Percentiles rank a stretch among this genome's conserved stretches.
phyloP scores from a whole-genome alignment of 2,113 vertebrate genomes.

The Cinclus mexicanus region DNA sequence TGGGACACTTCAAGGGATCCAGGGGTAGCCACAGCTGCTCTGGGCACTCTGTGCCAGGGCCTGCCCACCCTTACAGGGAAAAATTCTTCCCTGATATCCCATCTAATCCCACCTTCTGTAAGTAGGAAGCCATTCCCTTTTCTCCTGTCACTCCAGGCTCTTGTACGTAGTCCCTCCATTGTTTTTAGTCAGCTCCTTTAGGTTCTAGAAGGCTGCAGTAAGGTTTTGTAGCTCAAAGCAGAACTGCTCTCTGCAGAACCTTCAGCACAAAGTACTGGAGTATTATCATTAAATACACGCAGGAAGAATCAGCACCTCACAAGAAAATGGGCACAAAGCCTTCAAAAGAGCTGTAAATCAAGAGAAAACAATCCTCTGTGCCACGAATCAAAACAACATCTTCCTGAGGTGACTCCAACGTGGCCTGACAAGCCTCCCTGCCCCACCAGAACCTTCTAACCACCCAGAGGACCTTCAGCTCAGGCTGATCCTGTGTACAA shows the following conservation, averaged over 20 bases:
- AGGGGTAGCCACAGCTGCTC: background rate
- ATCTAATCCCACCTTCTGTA: background rate
- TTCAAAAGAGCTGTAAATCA: background rate
- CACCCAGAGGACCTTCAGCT: background rate
- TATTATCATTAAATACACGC: background rate
- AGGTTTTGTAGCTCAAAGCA: background rate
- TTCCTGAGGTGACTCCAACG: background rate
- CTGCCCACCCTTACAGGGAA: rapidly evolving
- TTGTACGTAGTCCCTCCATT: background rate
- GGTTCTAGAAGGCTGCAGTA: background rate
- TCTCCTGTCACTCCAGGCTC: background rate
- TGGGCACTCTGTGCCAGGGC: background rate
- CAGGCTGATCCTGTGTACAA: rapidly evolving
- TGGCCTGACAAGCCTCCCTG: background rate
- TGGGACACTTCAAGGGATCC: background rate
- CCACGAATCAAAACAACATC: background rate
- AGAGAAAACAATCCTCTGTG: background rate
- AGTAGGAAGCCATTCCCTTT: background rate
- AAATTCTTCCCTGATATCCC: background rate
- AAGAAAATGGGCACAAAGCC: rapidly evolving
- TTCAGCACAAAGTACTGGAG: background rate
- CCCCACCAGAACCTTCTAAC: background rate
- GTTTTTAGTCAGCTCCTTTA: background rate
- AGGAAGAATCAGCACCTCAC: background rate
- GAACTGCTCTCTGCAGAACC: background rate